A percentile compares a stretch with the other conserved stretches of the same genome.
These are phyloP conservation scores for Sphaerodactylus townsendi DNA, from an alignment of 2,113 vertebrate species.

Conservation along the genomic window DNA sequence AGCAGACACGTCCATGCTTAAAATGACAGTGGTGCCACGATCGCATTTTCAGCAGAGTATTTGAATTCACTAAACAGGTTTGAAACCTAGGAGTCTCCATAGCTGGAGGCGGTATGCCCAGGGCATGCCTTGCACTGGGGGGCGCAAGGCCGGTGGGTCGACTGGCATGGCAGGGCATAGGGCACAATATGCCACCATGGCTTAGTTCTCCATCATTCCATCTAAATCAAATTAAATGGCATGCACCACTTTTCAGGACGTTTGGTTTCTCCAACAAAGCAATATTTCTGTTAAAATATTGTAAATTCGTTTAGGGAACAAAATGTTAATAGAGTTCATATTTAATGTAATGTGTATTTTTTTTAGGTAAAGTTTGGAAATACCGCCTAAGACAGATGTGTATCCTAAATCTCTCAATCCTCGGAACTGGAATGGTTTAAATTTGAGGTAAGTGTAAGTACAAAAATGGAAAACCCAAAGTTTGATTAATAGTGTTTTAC, in stretches of 20 bases:
- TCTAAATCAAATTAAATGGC: neutral
- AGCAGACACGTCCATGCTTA: neutral
- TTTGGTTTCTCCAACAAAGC: neutral
- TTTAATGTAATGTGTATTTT: slow-evolving; percentile 5
- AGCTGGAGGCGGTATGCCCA: too few species aligned
- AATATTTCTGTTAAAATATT: neutral
- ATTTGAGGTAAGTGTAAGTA: slow-evolving; percentile 88
- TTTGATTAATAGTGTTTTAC: too few species aligned
- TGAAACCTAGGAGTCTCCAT: too few species aligned
- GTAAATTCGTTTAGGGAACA: neutral
- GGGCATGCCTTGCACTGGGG: too few species aligned
- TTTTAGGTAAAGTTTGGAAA: slow-evolving; percentile 97
- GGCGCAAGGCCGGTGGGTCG: too few species aligned
- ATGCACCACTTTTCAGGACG: accelerated
- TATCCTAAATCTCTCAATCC: slow-evolving; percentile 97
- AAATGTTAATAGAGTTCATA: neutral
- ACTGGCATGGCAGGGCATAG: too few species aligned
- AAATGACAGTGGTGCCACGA: neutral
- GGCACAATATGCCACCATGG: too few species aligned
- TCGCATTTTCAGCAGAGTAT: neutral
- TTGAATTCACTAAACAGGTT: neutral
- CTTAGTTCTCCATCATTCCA: too few species aligned
- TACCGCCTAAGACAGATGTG: slow-evolving; percentile 96
- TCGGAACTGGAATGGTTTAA: slow-evolving; percentile 99
- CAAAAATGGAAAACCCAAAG: neutral